These are phyloP conservation scores for Chromoteleia sp. DNA, from an alignment of 2,888 invertebrate genomes.

Conservation along the genomic window DNA sequence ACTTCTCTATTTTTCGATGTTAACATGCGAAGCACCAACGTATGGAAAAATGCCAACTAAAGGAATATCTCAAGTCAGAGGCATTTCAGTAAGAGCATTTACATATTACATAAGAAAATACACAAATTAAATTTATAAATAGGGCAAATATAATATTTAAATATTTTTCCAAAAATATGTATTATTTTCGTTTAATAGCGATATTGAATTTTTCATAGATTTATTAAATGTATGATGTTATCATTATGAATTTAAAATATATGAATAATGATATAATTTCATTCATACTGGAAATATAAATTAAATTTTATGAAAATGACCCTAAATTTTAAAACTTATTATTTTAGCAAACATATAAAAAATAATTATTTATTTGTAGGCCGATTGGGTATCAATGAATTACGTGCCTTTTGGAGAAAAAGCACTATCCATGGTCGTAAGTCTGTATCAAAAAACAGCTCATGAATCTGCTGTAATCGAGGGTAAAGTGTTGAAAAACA, in stretches of 20 bases:
- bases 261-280: too few relatives aligned
- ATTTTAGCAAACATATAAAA: background rate
- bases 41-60: slow-evolving; percentile 86
- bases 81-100: slow-evolving; percentile 78
- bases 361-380: slow-evolving; percentile 80
- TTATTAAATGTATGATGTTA: too few relatives aligned
- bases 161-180: too few relatives aligned
- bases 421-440: slow-evolving; percentile 90
- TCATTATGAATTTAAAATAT: too few relatives aligned
- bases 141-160: too few relatives aligned
- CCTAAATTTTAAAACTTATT: slow-evolving; percentile 5
- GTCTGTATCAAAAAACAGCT: slow-evolving; percentile 91
- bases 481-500: slow-evolving; percentile 88
- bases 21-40: slow-evolving; percentile 88
- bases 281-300: too few relatives aligned
- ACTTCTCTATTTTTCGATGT: slow-evolving; percentile 88
- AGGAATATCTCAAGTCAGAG: slow-evolving; percentile 84
- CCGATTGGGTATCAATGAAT: slow-evolving; percentile 92
- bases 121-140: background rate
- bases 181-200: too few relatives aligned
- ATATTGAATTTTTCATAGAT: too few relatives aligned
- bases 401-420: slow-evolving; percentile 95
- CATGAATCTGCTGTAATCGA: slow-evolving; percentile 90
- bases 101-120: slow-evolving; percentile 36
- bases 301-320: too few relatives aligned